Conservation (phyloP, 1,140 invertebrate genomes). For the Zaprionus taronus region DNA sequence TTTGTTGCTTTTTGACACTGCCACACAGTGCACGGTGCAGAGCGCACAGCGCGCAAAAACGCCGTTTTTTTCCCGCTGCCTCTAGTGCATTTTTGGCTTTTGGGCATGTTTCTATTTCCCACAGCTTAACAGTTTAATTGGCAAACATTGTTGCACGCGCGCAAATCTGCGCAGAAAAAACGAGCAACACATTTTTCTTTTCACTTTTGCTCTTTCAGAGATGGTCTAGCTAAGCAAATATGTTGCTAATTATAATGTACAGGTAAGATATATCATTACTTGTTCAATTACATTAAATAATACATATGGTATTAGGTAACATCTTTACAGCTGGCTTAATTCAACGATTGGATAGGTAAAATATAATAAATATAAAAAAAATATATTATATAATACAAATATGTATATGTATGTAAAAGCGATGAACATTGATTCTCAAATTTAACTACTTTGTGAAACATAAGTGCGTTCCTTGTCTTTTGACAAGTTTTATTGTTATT, state of each 20-base stretch:
- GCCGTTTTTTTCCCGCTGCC: slow-evolving; percentile 47
- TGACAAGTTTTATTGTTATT: too few species aligned
- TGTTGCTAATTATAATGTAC: background rate
- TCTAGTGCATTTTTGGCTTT: slow-evolving; percentile 10
- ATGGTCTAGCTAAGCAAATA: background rate
- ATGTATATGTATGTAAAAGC: too few species aligned
- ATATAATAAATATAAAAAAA: too few species aligned
- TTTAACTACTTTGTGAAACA: too few species aligned
- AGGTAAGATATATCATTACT: too few species aligned
- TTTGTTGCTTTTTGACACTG: slow-evolving; percentile 76
- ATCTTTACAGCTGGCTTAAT: too few species aligned
- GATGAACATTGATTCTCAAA: too few species aligned
- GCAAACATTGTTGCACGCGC: slow-evolving; percentile 50
- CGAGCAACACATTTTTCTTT: background rate
- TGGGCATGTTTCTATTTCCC: slow-evolving; percentile 56
- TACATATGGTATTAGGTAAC: too few species aligned
- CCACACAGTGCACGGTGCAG: background rate
- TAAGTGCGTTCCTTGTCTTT: too few species aligned
- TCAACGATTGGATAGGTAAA: too few species aligned
- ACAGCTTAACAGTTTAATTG: slow-evolving; percentile 74
- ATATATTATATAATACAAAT: too few species aligned
- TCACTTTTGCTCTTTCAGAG: background rate
- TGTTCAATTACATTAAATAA: too few species aligned
- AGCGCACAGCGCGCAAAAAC: slow-evolving; percentile 40
- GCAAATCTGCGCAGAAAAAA: background rate